phyloP scores from a whole-genome alignment of 2,888 invertebrate genomes.

The Teinopalpus imperialis region DNA sequence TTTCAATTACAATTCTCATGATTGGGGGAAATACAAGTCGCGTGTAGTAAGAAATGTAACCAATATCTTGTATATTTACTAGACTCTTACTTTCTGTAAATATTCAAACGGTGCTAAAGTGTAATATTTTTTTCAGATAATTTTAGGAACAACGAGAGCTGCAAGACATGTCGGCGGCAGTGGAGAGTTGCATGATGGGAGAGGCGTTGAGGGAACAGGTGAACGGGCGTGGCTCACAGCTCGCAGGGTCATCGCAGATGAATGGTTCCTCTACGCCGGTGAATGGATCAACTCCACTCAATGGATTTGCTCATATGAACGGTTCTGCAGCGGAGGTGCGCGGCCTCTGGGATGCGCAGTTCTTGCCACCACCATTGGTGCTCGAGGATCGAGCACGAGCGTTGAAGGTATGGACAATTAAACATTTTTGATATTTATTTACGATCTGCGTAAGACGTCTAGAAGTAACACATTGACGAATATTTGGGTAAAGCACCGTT shows the following conservation, averaged over 20 bases:
- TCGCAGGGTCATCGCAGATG: slow-evolving; percentile 28
- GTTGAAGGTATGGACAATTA: slow-evolving; percentile 65
- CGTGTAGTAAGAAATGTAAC: no score
- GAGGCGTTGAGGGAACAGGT: slow-evolving; percentile 35
- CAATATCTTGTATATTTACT: no score
- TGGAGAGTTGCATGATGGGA: slow-evolving; percentile 37
- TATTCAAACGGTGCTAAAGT: no score
- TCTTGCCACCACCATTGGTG: slow-evolving; percentile 59
- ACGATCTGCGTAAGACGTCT: no score
- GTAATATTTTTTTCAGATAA: slow-evolving; percentile 20
- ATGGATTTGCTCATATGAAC: slow-evolving; percentile 29
- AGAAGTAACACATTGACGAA: no score
- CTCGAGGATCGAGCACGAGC: slow-evolving; percentile 60
- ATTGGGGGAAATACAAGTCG: no score
- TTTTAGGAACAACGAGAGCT: no score
- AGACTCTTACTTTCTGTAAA: no score
- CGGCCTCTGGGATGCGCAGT: slow-evolving; percentile 54
- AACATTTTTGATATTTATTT: no score
- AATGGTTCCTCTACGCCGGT: slow-evolving; percentile 25
- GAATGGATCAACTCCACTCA: slow-evolving; percentile 25
- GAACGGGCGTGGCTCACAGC: slow-evolving; percentile 35
- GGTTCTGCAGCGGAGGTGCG: slow-evolving; percentile 24
- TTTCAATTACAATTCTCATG: no score
- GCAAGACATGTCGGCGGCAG: slow-evolving; percentile 45
- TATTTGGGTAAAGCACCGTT: no score